These are phyloP conservation scores for Pseudomyrmex pallidus DNA, from an alignment of 1,140 invertebrate species.

Conservation along the genomic window DNA sequence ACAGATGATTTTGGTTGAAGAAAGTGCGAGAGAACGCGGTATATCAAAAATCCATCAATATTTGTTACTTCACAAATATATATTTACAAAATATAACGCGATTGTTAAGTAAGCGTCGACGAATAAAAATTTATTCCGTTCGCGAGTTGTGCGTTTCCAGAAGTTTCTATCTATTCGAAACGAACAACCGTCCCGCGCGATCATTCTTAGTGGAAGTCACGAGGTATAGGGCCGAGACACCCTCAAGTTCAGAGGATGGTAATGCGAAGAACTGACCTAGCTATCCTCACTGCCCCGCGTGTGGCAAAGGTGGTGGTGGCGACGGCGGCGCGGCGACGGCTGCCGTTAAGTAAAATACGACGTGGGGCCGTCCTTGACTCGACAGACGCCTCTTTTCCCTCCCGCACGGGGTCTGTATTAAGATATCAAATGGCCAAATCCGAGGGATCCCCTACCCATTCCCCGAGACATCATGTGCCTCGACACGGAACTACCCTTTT, in stretches of 20 bases:
- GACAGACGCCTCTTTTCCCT: constrained; percentile 25
- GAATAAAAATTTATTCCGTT: neutral
- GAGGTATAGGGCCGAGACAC: constrained; percentile 45
- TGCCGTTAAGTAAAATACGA: constrained; percentile 70
- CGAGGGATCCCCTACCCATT: constrained; percentile 73
- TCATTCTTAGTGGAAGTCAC: neutral
- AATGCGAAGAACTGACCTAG: constrained; percentile 69
- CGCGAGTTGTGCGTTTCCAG: neutral
- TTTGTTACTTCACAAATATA: no score
- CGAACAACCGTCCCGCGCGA: neutral
- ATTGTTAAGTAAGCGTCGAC: neutral
- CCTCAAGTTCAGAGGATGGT: constrained; percentile 59
- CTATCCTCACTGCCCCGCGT: constrained; percentile 55
- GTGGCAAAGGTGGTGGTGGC: constrained; percentile 46
- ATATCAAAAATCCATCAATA: no score
- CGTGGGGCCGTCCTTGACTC: constrained; percentile 68
- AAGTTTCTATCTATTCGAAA: neutral
- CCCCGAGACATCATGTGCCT: constrained; percentile 75
- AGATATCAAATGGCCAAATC: constrained; percentile 84
- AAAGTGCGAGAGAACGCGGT: no score
- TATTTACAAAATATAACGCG: no score
- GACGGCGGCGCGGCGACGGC: neutral
- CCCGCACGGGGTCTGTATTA: constrained; percentile 71
- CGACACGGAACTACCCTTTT: constrained; percentile 78
- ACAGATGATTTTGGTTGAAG: constrained; percentile 45